Evolutionary conservation across 2,113 vertebrate species (phyloP).

Genomic region (Archilochus colubris): DNA sequence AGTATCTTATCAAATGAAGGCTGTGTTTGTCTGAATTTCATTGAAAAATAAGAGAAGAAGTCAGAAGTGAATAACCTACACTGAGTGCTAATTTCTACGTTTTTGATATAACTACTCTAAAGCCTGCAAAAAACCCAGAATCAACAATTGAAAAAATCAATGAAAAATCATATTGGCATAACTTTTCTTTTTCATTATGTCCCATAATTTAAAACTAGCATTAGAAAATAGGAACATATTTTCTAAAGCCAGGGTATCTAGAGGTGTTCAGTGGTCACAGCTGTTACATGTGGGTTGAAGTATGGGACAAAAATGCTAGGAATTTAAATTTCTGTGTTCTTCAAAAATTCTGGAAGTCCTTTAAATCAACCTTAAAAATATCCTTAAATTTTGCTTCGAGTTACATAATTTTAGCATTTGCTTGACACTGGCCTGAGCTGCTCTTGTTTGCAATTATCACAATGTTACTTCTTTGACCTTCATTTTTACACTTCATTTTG

Average conservation of each 20-base stretch:
- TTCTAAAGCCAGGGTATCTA: background rate
- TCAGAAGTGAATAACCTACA: background rate
- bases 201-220: background rate
- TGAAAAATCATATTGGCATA: background rate
- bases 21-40: background rate
- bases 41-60: background rate
- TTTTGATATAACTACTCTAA: background rate
- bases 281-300: background rate
- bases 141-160: background rate
- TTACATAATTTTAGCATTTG: background rate
- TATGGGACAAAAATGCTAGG: background rate
- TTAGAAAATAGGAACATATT: background rate
- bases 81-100: background rate
- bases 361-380: background rate
- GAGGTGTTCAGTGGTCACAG: rapidly evolving
- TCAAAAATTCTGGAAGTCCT: background rate
- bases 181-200: background rate
- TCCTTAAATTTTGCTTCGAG: background rate
- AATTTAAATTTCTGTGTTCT: background rate
- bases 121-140: background rate
- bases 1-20: background rate
- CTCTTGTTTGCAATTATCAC: background rate
- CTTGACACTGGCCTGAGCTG: background rate
- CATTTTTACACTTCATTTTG: background rate
- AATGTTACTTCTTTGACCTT: background rate